Conservation (phyloP, 2,888 invertebrate species). For the Epistrophella euchroma region DNA sequence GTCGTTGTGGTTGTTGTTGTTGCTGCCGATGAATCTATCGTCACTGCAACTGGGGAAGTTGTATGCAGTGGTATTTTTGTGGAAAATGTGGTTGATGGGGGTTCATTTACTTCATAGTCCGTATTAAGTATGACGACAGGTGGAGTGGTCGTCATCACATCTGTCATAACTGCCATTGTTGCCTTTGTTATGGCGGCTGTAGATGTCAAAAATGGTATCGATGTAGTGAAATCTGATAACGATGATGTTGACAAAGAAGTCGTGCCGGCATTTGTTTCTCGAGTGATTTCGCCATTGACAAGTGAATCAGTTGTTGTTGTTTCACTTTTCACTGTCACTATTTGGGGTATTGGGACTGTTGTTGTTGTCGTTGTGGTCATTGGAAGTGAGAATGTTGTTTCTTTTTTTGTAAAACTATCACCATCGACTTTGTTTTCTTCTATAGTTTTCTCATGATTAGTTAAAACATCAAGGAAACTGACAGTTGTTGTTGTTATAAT, state of each 20-base stretch:
- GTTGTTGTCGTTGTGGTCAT: conserved; percentile 44
- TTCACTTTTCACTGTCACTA: conserved; percentile 53
- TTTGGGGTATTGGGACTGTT: conserved; percentile 32
- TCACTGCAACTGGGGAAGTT: conserved; percentile 28
- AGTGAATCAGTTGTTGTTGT: conserved; percentile 51
- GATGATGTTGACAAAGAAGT: conserved; percentile 57
- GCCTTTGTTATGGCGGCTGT: conserved; percentile 58
- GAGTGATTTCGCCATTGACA: conserved; percentile 48
- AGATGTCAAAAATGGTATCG: conserved; percentile 64
- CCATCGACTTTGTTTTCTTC: conserved; percentile 77
- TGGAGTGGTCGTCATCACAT: conserved; percentile 49
- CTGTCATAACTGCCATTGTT: conserved; percentile 31
- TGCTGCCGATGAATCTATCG: conserved; percentile 48
- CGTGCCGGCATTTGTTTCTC: conserved; percentile 61
- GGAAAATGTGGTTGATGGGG: conserved; percentile 35
- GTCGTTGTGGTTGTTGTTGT: conserved; percentile 73
- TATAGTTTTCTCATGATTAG: conserved; percentile 31
- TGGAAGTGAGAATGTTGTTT: conserved; percentile 68
- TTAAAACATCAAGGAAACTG: not conserved
- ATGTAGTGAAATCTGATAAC: conserved; percentile 63
- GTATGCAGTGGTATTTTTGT: conserved; percentile 46
- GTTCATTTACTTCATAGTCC: conserved; percentile 56
- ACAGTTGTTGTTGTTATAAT: conserved; percentile 33
- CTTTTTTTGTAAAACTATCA: conserved; percentile 42
- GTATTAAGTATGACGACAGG: conserved; percentile 56